phyloP scores from a whole-genome alignment of 2,113 vertebrate species.

The Leucoraja erinaceus region DNA sequence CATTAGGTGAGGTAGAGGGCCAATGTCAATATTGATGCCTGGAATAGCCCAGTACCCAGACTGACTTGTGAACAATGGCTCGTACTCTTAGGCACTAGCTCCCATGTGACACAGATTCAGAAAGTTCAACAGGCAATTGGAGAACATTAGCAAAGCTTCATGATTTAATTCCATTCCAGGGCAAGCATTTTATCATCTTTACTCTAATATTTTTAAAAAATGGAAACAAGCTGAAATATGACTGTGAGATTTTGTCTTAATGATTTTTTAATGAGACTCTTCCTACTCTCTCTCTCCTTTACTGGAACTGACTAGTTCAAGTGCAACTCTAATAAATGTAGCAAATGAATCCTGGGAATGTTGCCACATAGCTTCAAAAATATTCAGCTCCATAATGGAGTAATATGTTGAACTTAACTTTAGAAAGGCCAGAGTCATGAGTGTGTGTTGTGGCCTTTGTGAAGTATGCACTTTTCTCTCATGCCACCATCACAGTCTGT shows the following conservation, averaged over 20 bases:
- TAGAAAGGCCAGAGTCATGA: background rate
- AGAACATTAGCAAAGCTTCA: background rate
- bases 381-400: background rate
- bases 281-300: constrained; percentile 6
- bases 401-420: background rate
- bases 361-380: background rate
- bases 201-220: background rate
- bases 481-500: background rate
- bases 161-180: background rate
- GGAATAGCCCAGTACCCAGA: background rate
- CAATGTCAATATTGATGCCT: background rate
- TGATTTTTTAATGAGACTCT: constrained; percentile 34
- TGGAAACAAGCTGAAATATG: constrained; percentile 14
- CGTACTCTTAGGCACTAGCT: background rate
- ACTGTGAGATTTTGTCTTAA: constrained; percentile 14
- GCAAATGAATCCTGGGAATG: constrained; percentile 27
- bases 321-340: constrained; percentile 17
- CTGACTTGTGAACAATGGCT: background rate
- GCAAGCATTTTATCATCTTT: constrained; percentile 1
- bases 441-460: too few relatives aligned
- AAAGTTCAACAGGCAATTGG: background rate
- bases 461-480: background rate
- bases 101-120: background rate
- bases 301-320: constrained; percentile 23
- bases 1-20: background rate